A percentile compares a stretch with the other conserved stretches of the same genome.
These are phyloP conservation scores for Spondyliosoma cantharus DNA, from an alignment of 2,797 vertebrate species.

Conservation along the genomic window DNA sequence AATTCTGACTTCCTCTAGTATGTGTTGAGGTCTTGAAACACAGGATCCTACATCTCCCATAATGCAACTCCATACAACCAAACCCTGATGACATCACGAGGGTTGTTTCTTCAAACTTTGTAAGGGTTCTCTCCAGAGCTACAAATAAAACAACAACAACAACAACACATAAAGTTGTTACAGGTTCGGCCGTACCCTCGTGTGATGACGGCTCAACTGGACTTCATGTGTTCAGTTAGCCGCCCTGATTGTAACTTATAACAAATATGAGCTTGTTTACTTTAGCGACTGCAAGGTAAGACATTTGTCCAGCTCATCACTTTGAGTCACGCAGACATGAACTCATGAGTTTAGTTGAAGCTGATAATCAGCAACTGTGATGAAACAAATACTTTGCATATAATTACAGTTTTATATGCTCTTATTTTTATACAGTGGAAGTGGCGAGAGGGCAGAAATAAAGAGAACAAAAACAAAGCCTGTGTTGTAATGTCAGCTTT, in stretches of 20 bases:
- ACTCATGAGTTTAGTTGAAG: constrained; percentile 40
- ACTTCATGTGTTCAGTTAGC: background rate
- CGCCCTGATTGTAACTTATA: background rate
- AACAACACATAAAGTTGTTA: background rate
- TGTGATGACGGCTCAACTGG: no score
- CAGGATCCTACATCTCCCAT: constrained; percentile 6
- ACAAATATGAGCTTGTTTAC: constrained; percentile 37
- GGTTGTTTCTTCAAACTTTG: background rate
- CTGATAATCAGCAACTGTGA: constrained; percentile 20
- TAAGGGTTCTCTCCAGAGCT: background rate
- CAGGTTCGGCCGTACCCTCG: no score
- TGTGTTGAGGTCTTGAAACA: background rate
- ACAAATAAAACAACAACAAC: no score
- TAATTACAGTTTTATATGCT: constrained; percentile 38
- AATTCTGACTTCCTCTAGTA: background rate
- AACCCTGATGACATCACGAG: constrained; percentile 3
- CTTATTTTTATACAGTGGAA: background rate
- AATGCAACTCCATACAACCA: background rate
- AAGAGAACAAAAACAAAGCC: background rate
- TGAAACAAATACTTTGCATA: constrained; percentile 30
- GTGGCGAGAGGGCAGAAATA: background rate
- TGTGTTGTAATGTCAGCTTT: background rate
- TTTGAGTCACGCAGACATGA: constrained; percentile 60
- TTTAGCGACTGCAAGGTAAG: constrained; percentile 34
- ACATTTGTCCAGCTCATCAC: constrained; percentile 48